Conservation (phyloP, 2,797 vertebrate species). For the Mionectes olivaceus region DNA sequence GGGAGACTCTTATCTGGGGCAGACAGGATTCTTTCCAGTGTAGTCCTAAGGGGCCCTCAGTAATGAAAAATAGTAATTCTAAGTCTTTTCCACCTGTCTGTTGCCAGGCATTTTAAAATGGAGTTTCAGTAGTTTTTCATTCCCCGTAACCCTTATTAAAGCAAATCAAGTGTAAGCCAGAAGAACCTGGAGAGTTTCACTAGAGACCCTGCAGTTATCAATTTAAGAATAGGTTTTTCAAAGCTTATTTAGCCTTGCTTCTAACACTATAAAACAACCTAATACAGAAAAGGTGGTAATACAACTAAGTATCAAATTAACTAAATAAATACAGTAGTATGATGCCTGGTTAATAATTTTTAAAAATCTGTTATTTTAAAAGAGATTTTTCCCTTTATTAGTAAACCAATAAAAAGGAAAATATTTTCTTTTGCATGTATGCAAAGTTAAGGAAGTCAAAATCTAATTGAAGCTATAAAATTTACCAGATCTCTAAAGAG, state of each 20-base stretch:
- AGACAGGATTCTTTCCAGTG: slow-evolving; percentile 71
- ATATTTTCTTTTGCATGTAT: background rate
- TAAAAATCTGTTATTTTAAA: background rate
- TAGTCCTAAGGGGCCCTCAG: slow-evolving; percentile 58
- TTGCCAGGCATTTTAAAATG: slow-evolving; percentile 67
- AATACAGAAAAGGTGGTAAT: background rate
- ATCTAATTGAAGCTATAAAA: background rate
- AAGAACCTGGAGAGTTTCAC: slow-evolving; percentile 59
- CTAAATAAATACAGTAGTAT: background rate
- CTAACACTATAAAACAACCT: slow-evolving; percentile 1
- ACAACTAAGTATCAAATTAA: background rate
- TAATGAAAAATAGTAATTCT: slow-evolving; percentile 74
- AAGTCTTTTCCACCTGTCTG: slow-evolving; percentile 65
- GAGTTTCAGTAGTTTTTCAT: slow-evolving; percentile 55
- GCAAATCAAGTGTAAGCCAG: slow-evolving; percentile 70
- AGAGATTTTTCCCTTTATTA: background rate
- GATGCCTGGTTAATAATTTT: background rate
- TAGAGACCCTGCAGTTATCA: slow-evolving; percentile 37
- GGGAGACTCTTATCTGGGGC: slow-evolving; percentile 71
- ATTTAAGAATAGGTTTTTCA: slow-evolving; percentile 53
- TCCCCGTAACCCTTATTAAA: slow-evolving; percentile 63
- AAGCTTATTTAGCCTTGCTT: slow-evolving; percentile 25
- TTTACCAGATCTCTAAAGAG: background rate
- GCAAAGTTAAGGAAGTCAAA: background rate
- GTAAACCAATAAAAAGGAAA: background rate